These are phyloP conservation scores for Podabrus alpinus DNA, from an alignment of 2,888 invertebrate genomes.

Conservation along the genomic window DNA sequence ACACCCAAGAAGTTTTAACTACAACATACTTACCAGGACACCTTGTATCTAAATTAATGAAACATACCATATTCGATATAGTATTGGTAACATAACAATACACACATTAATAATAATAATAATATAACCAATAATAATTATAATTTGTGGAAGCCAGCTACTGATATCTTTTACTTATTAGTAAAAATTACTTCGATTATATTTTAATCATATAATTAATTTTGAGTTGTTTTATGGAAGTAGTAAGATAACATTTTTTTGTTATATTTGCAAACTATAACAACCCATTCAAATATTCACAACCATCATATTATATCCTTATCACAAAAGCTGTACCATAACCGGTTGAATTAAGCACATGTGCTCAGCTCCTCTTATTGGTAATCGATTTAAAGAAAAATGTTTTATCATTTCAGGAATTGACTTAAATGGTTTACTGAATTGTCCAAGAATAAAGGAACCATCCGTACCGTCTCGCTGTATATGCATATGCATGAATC, in stretches of 20 bases:
- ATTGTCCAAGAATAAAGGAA: constrained; percentile 88
- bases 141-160: constrained; percentile 36
- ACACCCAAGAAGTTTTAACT: neutral
- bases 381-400: constrained; percentile 90
- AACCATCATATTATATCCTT: constrained; percentile 27
- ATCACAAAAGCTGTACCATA: constrained; percentile 77
- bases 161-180: constrained; percentile 14
- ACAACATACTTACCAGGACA: neutral
- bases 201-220: neutral
- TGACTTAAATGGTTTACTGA: constrained; percentile 88
- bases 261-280: constrained; percentile 8
- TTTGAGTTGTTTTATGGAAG: constrained; percentile 7
- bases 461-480: constrained; percentile 74
- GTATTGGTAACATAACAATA: constrained; percentile 32
- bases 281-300: constrained; percentile 9
- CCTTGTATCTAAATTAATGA: neutral
- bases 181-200: neutral
- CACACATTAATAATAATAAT: constrained; percentile 15
- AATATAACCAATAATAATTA: neutral
- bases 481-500: constrained; percentile 97
- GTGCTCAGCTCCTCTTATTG: constrained; percentile 94
- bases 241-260: constrained; percentile 13
- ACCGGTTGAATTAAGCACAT: constrained; percentile 94
- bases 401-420: constrained; percentile 96
- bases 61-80: constrained; percentile 36